Conservation (phyloP, 2,888 invertebrate genomes). For the Ennomos fuscantarius region DNA sequence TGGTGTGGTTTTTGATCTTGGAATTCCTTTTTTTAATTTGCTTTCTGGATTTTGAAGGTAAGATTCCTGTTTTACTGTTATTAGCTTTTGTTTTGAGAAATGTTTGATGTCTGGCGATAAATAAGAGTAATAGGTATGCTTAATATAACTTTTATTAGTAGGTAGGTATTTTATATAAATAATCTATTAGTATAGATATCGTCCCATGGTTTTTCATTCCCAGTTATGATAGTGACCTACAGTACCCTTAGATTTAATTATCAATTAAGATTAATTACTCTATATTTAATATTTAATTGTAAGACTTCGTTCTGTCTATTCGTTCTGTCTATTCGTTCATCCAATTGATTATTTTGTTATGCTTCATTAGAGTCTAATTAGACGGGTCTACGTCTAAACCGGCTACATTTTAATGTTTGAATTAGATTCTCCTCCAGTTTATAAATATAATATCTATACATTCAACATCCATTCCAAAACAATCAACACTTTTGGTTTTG, state of each 20-base stretch:
- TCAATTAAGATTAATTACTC: conserved; percentile 2
- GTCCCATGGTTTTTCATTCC: too few species aligned
- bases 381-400: conserved; percentile 1
- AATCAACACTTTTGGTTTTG: too few species aligned
- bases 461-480: neutral
- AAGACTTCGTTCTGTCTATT: conserved; percentile 16
- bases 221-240: too few species aligned
- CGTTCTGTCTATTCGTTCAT: conserved; percentile 10
- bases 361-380: conserved; percentile 21
- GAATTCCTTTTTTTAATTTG: conserved; percentile 6
- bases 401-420: conserved; percentile 8
- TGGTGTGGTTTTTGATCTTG: conserved; percentile 9
- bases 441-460: conserved; percentile 1
- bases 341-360: conserved; percentile 27
- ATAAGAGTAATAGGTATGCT: neutral
- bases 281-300: conserved; percentile 23
- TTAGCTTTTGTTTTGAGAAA: neutral
- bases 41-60: conserved; percentile 11
- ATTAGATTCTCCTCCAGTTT: neutral
- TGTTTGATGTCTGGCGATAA: neutral
- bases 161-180: too few species aligned
- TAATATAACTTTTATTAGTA: neutral
- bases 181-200: too few species aligned
- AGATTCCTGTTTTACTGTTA: neutral
- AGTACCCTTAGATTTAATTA: too few species aligned